Evolutionary conservation across 2,113 vertebrate genomes (phyloP), one percentile per base, ranked within the genome.

Genomic region (Anolis sagrei): DNA sequence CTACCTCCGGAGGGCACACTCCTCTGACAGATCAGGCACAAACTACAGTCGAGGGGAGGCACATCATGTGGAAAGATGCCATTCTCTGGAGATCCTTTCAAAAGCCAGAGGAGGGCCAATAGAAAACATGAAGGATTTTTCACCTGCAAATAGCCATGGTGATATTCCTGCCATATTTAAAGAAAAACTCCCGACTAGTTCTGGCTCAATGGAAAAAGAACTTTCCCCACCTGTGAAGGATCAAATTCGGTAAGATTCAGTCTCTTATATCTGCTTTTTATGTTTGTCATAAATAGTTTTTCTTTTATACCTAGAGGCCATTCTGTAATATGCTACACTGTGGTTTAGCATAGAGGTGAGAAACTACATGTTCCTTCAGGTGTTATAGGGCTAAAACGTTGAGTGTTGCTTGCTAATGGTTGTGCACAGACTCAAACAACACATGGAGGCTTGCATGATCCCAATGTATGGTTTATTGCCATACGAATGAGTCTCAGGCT

Each of bases 1-100:
- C 44, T 99, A 98, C 92, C 96, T 98, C 11, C 96, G 98, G 25
- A 97, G 98, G 88, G 97, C 98, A 27, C 98, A 98, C 86, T 99
- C 99, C 8, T 98, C 98, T 13, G 98, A 99, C 7, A 96, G 98
- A 86, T 97, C 97, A 7, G 90, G 94, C 36, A 80, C 95, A 10
- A 93, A 94, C 48, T 90, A 84, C 21, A 90, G 93, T 78, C 95
- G 89, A 49, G 93, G 88, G 72, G 86, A 93, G 51, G 87, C 89
- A 0, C 82, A 76, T 5, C 80, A 93, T 72, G 70, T 96, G 66
- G 98, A 97, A 84, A 96, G 98, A 14, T 98, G 98, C 82, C 97
- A 97, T 93, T 99, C 99, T 0, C 92, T 97, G 88, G 99, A 99
- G 90, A 88, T 94, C 66, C 96, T 98, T 90, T 88, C 95, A 8